phyloP scores from a whole-genome alignment of 2,888 invertebrate species.

The Onchidella celtica region DNA sequence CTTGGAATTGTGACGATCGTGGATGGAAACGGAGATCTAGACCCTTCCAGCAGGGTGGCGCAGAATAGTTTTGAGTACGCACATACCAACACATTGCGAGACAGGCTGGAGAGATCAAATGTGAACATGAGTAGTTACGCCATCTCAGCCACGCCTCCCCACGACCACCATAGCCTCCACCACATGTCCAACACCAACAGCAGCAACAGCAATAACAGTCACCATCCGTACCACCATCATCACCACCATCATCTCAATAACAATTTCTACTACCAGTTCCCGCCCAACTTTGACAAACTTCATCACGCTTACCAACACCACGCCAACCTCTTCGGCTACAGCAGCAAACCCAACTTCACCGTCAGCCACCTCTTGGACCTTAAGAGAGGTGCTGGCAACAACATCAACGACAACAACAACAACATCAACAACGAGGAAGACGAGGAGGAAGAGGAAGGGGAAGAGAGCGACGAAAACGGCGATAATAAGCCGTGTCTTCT shows the following conservation, averaged over 20 bases:
- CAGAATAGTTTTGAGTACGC: too few relatives aligned
- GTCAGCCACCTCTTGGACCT: constrained; percentile 50
- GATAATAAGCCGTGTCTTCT: constrained; percentile 7
- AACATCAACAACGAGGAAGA: background rate
- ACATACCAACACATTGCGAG: too few relatives aligned
- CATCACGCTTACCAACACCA: constrained; percentile 40
- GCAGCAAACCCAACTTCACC: constrained; percentile 39
- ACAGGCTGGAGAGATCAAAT: background rate
- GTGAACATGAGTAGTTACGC: constrained; percentile 43
- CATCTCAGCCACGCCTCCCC: constrained; percentile 28
- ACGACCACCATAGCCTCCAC: constrained; percentile 37
- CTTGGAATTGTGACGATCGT: too few relatives aligned
- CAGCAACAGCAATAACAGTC: background rate
- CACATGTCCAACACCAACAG: constrained; percentile 8
- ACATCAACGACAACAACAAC: constrained; percentile 1
- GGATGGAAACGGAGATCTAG: too few relatives aligned
- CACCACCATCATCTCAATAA: constrained; percentile 24
- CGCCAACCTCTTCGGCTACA: constrained; percentile 28
- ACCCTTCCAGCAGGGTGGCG: too few relatives aligned
- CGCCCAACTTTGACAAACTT: constrained; percentile 38
- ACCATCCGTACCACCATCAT: constrained; percentile 17
- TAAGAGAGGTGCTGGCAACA: background rate
- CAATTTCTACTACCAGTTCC: constrained; percentile 38
- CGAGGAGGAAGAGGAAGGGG: constrained; percentile 24
- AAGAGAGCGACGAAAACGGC: constrained; percentile 15